Base-by-base conservation (phyloP, 2,888 invertebrate species). In the Acronicta psi region DNA sequence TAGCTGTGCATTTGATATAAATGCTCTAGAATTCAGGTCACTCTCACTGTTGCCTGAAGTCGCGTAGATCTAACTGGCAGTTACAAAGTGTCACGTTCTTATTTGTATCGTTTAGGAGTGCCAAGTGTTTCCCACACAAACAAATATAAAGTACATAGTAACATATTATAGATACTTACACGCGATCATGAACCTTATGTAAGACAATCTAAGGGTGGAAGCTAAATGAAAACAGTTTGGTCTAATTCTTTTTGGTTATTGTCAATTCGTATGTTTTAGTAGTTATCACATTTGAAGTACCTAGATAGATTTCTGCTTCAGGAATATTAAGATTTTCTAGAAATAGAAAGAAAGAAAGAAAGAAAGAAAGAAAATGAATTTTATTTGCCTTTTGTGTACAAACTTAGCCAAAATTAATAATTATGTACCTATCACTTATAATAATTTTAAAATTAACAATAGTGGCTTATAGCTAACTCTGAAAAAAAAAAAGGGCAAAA, bases 11-110 rank as follows among this genome's bases (percentile, higher is more conserved):
- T 34, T 34, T 13, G 13, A 31, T 17, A 38, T 9, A 17, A 38
- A 17, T 9, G 10, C 9, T 20, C 14, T 23, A 40, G 9, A 43
- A 46, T 18, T 4, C n/a, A 40, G 36, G 38, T 31, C 46, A 49
- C 20, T 52, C 34, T 51, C 18, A 52, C 40, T 25, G 36, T 50
- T 13, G 43, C 16, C 29, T 29, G 29, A 29, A 29, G 29, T 29
- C 25, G 14, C 51, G 45, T 16, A 44, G 11, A 41, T 36, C 5
- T 40, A 46, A 44, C 43, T 25, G 50, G 2, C 37, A 49, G 17
- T 61, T 52, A 52, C 16, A 53, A 34, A 46, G 55, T 64, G 58
- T 52, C 70, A 58, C 54, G 45, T 51, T 63, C 43, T 49, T 54
- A 55, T 63, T 68, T 53, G 52, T 44, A 41, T 13, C 42, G 56